Conservation (phyloP, 92 coral and sea anemone genomes). For the Plumapathes pennacea region DNA sequence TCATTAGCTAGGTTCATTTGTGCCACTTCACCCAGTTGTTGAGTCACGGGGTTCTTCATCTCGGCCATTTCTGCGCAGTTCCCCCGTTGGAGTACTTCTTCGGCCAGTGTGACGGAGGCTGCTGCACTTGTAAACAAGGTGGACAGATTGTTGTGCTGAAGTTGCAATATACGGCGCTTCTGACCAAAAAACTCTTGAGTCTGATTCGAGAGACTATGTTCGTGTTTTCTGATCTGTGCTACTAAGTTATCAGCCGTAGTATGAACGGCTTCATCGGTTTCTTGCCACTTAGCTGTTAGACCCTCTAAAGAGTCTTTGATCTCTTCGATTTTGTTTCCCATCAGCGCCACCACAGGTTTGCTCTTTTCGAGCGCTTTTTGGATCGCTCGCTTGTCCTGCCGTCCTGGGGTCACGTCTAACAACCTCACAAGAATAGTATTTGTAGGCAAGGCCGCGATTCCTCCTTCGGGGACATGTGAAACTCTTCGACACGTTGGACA, state of each 20-base stretch:
- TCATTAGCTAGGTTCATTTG: constrained; percentile 65
- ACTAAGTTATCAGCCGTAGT: constrained; percentile 47
- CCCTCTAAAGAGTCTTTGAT: constrained; percentile 39
- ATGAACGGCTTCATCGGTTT: constrained; percentile 44
- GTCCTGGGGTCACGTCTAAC: constrained; percentile 78
- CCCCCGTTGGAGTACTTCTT: constrained; percentile 54
- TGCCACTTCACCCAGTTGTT: constrained; percentile 72
- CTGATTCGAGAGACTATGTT: constrained; percentile 36
- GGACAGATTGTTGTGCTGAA: constrained; percentile 49
- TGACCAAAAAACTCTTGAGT: constrained; percentile 52
- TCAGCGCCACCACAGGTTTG: constrained; percentile 62
- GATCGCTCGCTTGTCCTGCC: constrained; percentile 61
- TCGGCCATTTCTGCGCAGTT: constrained; percentile 53
- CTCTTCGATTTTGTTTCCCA: constrained; percentile 45
- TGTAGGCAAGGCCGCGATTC: constrained; percentile 64
- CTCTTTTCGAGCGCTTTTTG: constrained; percentile 77
- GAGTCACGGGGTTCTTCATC: constrained; percentile 45
- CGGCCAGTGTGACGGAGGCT: constrained; percentile 58
- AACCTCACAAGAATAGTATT: constrained; percentile 66
- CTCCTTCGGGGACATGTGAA: constrained; percentile 63
- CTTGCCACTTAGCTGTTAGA: constrained; percentile 25
- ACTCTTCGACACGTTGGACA: constrained; percentile 77
- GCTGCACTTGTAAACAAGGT: constrained; percentile 53
- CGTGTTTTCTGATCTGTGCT: constrained; percentile 60
- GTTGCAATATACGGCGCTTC: constrained; percentile 54